A percentile compares a stretch with the other conserved stretches of the same genome.
phyloP scores from a whole-genome alignment of 2,797 vertebrate species.

The Ataeniobius toweri region DNA sequence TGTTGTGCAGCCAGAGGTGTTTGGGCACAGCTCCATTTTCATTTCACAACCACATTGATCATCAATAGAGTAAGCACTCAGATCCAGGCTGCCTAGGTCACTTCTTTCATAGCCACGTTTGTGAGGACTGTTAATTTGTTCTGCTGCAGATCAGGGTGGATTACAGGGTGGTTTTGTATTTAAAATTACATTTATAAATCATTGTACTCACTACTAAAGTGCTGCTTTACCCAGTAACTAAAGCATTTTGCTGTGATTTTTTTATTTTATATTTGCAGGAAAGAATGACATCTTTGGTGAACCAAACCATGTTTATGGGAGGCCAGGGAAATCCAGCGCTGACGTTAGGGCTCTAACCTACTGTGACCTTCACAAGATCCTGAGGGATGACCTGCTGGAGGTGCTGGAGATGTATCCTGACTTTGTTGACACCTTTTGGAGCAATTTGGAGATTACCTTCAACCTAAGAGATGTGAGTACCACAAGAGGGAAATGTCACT shows the following conservation, averaged over 20 bases:
- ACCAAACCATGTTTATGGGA: conserved; percentile 87
- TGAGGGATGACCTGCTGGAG: conserved; percentile 92
- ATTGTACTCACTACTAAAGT: not conserved
- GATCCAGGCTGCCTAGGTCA: conserved; percentile 47
- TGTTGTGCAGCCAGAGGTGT: conserved; percentile 68
- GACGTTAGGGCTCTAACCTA: conserved; percentile 96
- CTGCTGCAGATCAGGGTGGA: conserved; percentile 9
- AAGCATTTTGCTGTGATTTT: conserved; percentile 6
- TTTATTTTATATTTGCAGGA: conserved; percentile 72
- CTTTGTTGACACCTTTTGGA: conserved; percentile 94
- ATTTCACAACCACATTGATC: conserved; percentile 72
- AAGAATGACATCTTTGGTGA: conserved; percentile 99
- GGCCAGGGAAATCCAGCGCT: conserved; percentile 91
- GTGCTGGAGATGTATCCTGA: conserved; percentile 98
- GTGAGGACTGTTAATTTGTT: conserved; percentile 21
- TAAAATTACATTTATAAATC: not conserved
- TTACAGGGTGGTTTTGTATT: not conserved
- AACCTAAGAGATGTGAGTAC: conserved; percentile 94
- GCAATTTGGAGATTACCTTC: conserved; percentile 96
- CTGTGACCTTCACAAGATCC: conserved; percentile 97
- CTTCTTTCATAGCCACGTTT: conserved; percentile 31
- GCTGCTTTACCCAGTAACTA: not conserved
- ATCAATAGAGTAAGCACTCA: conserved; percentile 54
- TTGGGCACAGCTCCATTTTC: conserved; percentile 74
- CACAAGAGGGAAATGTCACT: conserved; percentile 24